Evolutionary conservation across 2,113 vertebrate genomes (phyloP).

Genomic region (Triplophysa rosa): DNA sequence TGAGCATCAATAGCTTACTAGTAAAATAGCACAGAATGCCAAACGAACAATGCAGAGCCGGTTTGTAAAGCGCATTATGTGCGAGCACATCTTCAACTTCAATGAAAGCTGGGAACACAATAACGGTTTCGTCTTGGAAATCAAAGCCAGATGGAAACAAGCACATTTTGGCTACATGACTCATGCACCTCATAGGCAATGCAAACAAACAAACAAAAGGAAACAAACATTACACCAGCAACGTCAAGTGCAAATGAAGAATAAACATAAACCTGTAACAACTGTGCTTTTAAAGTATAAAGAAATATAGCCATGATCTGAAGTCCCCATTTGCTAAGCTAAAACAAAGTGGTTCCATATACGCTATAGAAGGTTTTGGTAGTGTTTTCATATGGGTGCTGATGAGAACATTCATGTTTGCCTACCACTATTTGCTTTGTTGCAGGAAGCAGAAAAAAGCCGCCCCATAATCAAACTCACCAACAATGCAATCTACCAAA

Average conservation of each 20-base stretch:
- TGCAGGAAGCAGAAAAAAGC: conserved; percentile 16
- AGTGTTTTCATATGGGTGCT: neutral
- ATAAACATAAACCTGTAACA: neutral
- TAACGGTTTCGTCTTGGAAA: neutral
- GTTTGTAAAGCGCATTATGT: neutral
- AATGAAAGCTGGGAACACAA: neutral
- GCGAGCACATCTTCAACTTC: neutral
- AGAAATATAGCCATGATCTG: neutral
- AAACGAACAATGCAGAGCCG: conserved; percentile 1
- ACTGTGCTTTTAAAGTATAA: neutral
- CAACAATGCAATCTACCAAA: conserved; percentile 10
- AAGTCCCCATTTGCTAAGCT: neutral
- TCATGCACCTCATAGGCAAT: neutral
- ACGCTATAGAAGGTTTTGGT: neutral
- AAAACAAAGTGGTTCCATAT: neutral
- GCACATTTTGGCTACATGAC: conserved; percentile 17
- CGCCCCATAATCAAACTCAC: neutral
- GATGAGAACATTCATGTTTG: conserved; percentile 7
- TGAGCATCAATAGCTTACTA: conserved; percentile 23
- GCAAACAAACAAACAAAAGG: neutral
- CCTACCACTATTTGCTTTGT: conserved; percentile 26
- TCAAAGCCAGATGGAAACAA: conserved; percentile 26
- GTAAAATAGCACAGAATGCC: conserved; percentile 10
- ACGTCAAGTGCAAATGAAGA: neutral
- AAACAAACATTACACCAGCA: neutral